Evolutionary conservation across 2,113 vertebrate genomes (phyloP).

Genomic region (Esox niger): DNA sequence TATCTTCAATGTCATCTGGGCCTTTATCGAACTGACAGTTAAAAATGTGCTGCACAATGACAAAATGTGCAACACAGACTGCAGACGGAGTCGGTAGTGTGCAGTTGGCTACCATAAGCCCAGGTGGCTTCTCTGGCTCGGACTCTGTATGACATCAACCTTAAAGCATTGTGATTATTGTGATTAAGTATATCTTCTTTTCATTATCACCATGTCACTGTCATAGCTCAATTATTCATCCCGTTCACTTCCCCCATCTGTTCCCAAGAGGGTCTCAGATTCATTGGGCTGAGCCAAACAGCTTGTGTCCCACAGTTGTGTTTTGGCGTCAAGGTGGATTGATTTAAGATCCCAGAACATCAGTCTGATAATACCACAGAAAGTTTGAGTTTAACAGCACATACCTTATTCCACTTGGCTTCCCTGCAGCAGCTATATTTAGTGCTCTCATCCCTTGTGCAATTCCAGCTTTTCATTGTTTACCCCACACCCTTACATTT

Average conservation of each 20-base stretch:
- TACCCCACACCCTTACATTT: conserved; percentile 24
- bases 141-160: conserved; percentile 1
- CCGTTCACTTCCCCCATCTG: background rate
- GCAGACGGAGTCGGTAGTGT: background rate
- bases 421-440: background rate
- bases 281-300: conserved; percentile 1
- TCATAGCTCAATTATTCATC: conserved; percentile 6
- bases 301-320: conserved; percentile 1
- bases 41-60: no score
- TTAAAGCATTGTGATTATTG: background rate
- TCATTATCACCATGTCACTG: conserved; percentile 15
- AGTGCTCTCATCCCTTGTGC: conserved; percentile 5
- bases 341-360: background rate
- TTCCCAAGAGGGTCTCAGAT: background rate
- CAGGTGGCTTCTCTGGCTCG: conserved; percentile 2
- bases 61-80: background rate
- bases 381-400: background rate
- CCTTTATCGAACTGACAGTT: no score
- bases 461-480: conserved; percentile 27
- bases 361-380: background rate
- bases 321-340: conserved; percentile 5
- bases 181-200: conserved; percentile 7
- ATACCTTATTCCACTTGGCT: background rate
- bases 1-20: no score
- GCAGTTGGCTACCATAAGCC: background rate